Percentiles rank a stretch among this genome's conserved stretches.
phyloP scores from a whole-genome alignment of 2,888 invertebrate species.

The Dasypogon diadema region DNA sequence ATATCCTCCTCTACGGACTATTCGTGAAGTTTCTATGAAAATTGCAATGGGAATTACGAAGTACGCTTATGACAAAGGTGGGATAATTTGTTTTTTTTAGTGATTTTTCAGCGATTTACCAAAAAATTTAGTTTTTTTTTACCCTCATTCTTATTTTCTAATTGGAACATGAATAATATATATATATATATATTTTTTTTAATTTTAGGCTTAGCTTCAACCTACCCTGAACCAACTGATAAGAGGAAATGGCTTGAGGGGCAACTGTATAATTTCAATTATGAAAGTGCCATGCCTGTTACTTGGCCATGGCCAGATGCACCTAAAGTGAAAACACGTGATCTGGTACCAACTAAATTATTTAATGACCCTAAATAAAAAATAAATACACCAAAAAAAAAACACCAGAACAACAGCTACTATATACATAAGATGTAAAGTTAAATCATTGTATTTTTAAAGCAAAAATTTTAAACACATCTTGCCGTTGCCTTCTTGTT shows the following conservation, averaged over 20 bases:
- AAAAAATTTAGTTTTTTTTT: too few species aligned
- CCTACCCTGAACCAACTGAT: slow-evolving; percentile 87
- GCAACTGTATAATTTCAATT: slow-evolving; percentile 83
- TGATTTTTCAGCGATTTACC: too few species aligned
- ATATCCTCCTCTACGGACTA: slow-evolving; percentile 88
- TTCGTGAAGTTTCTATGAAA: slow-evolving; percentile 88
- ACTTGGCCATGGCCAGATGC: slow-evolving; percentile 74
- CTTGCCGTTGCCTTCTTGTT: slow-evolving; percentile 10
- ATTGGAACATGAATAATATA: too few species aligned
- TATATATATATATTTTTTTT: too few species aligned
- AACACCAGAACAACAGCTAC: background rate
- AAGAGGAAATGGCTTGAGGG: slow-evolving; percentile 78
- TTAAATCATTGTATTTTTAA: background rate
- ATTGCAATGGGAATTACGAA: slow-evolving; percentile 91
- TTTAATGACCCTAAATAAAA: slow-evolving; percentile 57
- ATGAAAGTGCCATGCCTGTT: slow-evolving; percentile 81
- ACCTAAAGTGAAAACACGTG: slow-evolving; percentile 66
- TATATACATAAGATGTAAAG: background rate
- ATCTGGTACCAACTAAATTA: slow-evolving; percentile 64
- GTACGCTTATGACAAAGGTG: slow-evolving; percentile 90
- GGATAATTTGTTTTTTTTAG: too few species aligned
- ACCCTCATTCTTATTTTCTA: too few species aligned
- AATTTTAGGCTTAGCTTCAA: slow-evolving; percentile 81
- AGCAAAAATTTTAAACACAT: background rate
- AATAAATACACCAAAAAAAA: background rate